A percentile compares a stretch with the other conserved stretches of the same genome.
Evolutionary conservation across 2,888 invertebrate genomes (phyloP).

Genomic region (Aphrophora alni): DNA sequence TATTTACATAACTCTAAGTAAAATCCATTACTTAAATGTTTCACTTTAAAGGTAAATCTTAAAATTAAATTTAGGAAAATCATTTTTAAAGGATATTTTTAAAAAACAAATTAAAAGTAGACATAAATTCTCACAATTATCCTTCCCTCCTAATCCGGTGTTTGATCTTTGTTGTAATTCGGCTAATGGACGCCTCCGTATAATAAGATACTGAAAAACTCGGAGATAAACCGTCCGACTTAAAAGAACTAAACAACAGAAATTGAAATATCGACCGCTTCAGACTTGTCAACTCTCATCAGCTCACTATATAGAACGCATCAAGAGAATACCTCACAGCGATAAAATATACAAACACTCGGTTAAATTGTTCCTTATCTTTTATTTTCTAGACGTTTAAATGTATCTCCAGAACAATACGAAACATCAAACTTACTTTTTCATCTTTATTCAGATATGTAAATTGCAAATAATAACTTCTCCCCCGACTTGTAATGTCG

Average conservation of each 20-base stretch:
- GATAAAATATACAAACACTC: neutral
- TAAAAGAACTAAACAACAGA: neutral
- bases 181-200: neutral
- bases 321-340: neutral
- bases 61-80: no score
- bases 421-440: neutral
- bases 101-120: neutral
- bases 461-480: neutral
- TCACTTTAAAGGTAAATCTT: no score
- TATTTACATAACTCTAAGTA: no score
- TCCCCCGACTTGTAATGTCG: neutral
- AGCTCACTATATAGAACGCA: neutral
- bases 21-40: no score
- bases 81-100: no score
- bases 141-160: neutral
- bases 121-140: neutral
- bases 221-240: neutral
- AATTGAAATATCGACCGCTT: neutral
- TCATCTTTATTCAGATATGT: slow-evolving; percentile 6
- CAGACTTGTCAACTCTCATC: neutral
- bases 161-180: neutral
- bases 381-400: neutral
- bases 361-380: neutral
- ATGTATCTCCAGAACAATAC: neutral
- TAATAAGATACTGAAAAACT: neutral